Base-by-base conservation (phyloP, 2,113 vertebrate species). In the Ammodytes dubius region DNA sequence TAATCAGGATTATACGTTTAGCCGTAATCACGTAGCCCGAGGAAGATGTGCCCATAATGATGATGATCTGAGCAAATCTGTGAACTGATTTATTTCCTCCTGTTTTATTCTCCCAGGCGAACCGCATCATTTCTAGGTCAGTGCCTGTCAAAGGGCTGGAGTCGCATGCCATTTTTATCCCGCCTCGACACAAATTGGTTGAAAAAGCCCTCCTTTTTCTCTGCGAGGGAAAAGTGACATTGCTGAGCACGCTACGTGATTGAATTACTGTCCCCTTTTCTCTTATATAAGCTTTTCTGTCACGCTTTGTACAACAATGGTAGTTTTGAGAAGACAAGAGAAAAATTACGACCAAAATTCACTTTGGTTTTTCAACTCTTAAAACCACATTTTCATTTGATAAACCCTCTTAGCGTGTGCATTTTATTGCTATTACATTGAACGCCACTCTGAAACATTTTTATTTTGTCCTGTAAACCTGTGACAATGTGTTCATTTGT, bases 41-140 rank as follows among this genome's bases (percentile, higher is more conserved):
- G 4, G 5, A 14, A 70, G 70, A 69, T 54, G 65, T 75, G 76
- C 70, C 15, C 65, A 57, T 43, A 59, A 71, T 74, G 74, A 73
- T 74, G 74, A 73, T 70, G 42, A 27, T 27, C 27, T 27, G 27
- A 27, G 46, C 69, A 73, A 70, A 90, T 86, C 82, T 88, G 74
- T 66, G 67, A 87, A 72, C 54, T 74, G 72, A 82, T 87, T 70
- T 85, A 50, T 82, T 86, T 86, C 64, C 64, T 70, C 27, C 46
- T 58, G 53, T 89, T 87, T 87, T 42, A 14, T 84, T 90, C 70
- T 90, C 58, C 40, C 77, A 85, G 27, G 88, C 35, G 63, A 65
- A 81, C 86, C 86, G 64, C 80, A 92, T 92, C 7, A 87, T 93
- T 94, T 94, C 91, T 91, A 93, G 92, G 91, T 92, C 92, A 92